A percentile compares a stretch with the other conserved stretches of the same genome.
These are phyloP conservation scores for Mormyrus hasselquistii DNA, from an alignment of 2,797 vertebrate genomes.

Conservation along the genomic window DNA sequence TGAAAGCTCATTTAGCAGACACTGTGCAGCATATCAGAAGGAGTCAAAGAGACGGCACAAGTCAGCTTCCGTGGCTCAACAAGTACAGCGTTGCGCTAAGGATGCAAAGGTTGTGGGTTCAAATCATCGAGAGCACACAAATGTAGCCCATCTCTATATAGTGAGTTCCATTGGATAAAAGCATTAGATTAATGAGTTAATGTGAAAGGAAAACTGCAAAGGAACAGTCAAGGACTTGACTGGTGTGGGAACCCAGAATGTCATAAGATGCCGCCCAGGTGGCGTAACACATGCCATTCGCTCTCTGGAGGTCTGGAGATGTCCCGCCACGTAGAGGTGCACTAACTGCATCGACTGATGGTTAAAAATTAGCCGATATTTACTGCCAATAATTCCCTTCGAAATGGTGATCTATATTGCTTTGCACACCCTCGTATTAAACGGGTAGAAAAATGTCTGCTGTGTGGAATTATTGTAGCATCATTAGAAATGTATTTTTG, in stretches of 20 bases:
- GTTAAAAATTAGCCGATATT: background rate
- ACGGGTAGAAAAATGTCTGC: background rate
- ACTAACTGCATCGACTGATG: background rate
- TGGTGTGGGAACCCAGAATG: background rate
- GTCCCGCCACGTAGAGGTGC: background rate
- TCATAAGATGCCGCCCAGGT: background rate
- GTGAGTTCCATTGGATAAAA: background rate
- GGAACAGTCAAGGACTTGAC: background rate
- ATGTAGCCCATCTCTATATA: background rate
- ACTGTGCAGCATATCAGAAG: background rate
- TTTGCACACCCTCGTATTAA: background rate
- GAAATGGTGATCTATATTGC: background rate
- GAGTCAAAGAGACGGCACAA: background rate
- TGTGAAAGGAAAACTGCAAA: conserved; percentile 1
- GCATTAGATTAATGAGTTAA: background rate
- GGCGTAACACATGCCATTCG: background rate
- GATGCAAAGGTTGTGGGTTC: background rate
- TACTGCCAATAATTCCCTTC: background rate
- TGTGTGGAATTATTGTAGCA: background rate
- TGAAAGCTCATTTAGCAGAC: background rate
- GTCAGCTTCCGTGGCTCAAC: background rate
- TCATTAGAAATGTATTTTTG: background rate
- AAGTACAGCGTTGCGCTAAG: background rate
- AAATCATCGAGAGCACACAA: background rate
- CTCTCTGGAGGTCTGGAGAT: background rate